Base-by-base conservation (phyloP, 2,113 vertebrate species). In the Lutjanus erythropterus region DNA sequence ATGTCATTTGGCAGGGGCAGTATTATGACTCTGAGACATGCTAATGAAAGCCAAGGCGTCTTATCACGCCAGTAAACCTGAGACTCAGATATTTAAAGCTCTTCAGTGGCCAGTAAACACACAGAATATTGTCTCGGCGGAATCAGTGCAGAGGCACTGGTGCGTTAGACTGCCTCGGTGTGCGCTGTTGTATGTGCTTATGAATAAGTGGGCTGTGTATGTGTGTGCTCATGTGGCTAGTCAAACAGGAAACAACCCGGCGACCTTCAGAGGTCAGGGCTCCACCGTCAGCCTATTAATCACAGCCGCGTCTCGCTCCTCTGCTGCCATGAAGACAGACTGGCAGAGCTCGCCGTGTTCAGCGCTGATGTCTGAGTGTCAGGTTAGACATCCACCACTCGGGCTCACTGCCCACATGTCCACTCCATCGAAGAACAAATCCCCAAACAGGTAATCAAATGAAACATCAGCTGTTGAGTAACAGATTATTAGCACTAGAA, bases 231-330 rank as follows among this genome's bases (percentile, higher is more conserved):
- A 59, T 76, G 89, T 77, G 79, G 70, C 81, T 27, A 69, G 80
- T 83, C 76, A 86, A 82, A 87, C 84, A 85, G 86, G 84, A 81
- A 88, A 84, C 78, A 87, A 88, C 88, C 85, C 18, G 69, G 68
- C 39, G 79, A 88, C 90, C 89, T 90, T 91, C 77, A 72, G 89
- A 79, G 90, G 90, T 88, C 87, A 88, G 62, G 76, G 84, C 85
- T 76, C 9, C 76, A 39, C 58, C 37, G 37, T 71, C 56, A 68
- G 72, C 71, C 89, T 71, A 89, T 90, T 86, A 87, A 91, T 91
- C 89, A 89, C 49, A 37, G 71, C 73, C 19, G 46, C 23, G 81
- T 83, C 78, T 80, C 47, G 70, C 73, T 85, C 78, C 75, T 78
- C 59, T 46, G 67, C 83, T 55, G 80, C 78, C 62, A 33, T 23